phyloP scores from a whole-genome alignment of 1,140 invertebrate species.

The Yoshiicerus persimilis region DNA sequence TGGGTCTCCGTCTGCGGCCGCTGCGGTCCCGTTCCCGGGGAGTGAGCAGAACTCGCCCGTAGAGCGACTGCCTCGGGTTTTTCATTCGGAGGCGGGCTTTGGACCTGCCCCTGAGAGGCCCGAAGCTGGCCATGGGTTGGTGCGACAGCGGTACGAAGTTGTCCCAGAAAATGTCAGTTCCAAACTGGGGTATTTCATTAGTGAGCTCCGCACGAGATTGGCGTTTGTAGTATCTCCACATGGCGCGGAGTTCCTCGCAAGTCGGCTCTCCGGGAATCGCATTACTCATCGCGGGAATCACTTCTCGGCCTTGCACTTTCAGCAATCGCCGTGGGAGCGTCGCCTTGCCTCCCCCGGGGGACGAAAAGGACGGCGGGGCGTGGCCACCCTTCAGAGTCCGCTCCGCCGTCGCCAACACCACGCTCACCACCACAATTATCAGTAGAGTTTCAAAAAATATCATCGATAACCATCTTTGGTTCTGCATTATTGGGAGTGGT shows the following conservation, averaged over 20 bases:
- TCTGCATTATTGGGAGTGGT: background rate
- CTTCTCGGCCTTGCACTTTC: background rate
- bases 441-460: background rate
- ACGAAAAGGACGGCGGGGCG: background rate
- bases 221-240: slow-evolving; percentile 87
- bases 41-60: slow-evolving; percentile 7
- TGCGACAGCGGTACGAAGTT: background rate
- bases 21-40: background rate
- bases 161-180: slow-evolving; percentile 35
- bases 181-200: slow-evolving; percentile 73
- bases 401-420: background rate
- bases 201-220: slow-evolving; percentile 82
- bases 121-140: slow-evolving; percentile 12
- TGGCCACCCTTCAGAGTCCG: background rate
- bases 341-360: background rate
- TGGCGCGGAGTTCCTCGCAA: slow-evolving; percentile 81
- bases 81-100: background rate
- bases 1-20: background rate
- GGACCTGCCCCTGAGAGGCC: background rate
- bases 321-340: background rate
- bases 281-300: slow-evolving; percentile 7
- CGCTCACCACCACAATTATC: background rate
- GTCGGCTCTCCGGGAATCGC: slow-evolving; percentile 64
- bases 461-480: background rate
- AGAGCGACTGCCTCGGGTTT: background rate